A percentile compares a stretch with the other conserved stretches of the same genome.
Evolutionary conservation across 2,113 vertebrate species (phyloP).

Genomic region (Dolichotis patagonum): DNA sequence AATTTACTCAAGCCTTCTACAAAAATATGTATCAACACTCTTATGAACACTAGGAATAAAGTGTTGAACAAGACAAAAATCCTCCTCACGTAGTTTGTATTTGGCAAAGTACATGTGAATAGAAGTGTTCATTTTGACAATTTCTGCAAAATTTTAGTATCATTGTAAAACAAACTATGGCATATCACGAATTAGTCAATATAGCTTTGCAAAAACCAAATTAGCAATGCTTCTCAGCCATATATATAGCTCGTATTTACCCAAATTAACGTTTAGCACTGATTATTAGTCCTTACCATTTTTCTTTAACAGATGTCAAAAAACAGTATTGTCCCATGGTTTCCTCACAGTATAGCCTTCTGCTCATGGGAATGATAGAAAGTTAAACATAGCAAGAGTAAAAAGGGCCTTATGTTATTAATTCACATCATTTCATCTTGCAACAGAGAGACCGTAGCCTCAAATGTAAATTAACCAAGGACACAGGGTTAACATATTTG

Average conservation of each 20-base stretch:
- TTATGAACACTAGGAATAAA: neutral
- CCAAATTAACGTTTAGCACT: neutral
- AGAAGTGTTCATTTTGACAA: neutral
- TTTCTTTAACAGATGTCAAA: neutral
- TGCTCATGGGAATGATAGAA: neutral
- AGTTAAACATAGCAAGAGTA: neutral
- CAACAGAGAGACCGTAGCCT: neutral
- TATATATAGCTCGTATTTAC: neutral
- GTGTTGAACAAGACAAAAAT: neutral
- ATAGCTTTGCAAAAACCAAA: neutral
- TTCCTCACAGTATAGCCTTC: neutral
- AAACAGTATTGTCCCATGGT: neutral
- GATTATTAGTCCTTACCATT: neutral
- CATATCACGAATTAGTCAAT: neutral
- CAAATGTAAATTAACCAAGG: neutral
- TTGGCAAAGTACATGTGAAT: neutral
- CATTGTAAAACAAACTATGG: neutral
- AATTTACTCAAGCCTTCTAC: neutral
- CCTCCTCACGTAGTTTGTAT: neutral
- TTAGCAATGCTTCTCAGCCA: neutral
- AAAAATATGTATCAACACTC: neutral
- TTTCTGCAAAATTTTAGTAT: neutral
- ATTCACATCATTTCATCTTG: slow-evolving; percentile 21
- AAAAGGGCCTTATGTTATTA: neutral
- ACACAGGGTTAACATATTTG: neutral